Base-by-base conservation (phyloP, 2,888 invertebrate genomes). In the Dicycla oo region DNA sequence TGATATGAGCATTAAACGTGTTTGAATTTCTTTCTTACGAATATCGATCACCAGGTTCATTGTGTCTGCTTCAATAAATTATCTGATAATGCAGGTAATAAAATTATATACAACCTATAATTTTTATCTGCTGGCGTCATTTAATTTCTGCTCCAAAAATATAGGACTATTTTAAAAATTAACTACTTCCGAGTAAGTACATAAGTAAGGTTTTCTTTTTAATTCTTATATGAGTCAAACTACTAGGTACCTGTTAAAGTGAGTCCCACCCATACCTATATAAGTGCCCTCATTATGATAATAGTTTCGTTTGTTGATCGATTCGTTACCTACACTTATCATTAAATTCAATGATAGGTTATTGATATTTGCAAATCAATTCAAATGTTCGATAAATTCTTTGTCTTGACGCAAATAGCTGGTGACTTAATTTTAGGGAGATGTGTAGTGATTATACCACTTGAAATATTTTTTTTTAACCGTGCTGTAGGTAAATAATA, bases 401-500 rank as follows among this genome's bases (percentile, higher is more conserved):
- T 64, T 63, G 51, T 66, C 20, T 65, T 64, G 66, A 75, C 66
- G 75, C 34, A 66, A 74, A 62, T 58, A 30, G 7, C 38, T 45
- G 43, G n/a, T 49, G 20, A 26, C 13, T 47, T 45, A 5, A 47
- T 72, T 77, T 51, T 30, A 11, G 13, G 23, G 30, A 58, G 34
- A 58, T 51, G 10, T 62, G 30, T 53, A 20, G 13, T 38, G 43
- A 30, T 26, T 11, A 23, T 45, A 13, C 20, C 40, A 30, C 8
- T 43, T 30, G 3, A 38, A 64, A 54, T 34, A 23, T 38, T 0
- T 40, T 38, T n/a, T 49, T 69, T 51, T 1, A 18, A 64, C 34
- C n/a, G 6, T 61, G 6, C 2, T 40, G 43, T 26, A 26, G 73
- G 64, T 76, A 82, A 74, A 82, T 76, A 69, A 68, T 75, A 75